Evolutionary conservation across 2,888 invertebrate species (phyloP), one percentile per base, ranked within the genome.

Genomic region (Harpalus rubripes): DNA sequence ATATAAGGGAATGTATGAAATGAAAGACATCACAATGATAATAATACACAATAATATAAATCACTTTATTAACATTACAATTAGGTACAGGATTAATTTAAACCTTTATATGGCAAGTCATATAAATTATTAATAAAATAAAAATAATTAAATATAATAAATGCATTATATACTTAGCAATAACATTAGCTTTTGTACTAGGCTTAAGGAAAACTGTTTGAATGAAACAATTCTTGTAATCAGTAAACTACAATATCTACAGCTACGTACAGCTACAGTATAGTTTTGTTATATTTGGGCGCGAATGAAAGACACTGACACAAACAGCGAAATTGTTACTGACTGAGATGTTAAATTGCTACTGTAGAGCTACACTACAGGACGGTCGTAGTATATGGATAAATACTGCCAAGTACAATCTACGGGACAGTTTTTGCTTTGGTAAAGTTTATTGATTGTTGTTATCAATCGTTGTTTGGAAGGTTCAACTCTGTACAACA

Each of bases 161-260:
- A 84, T 84, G 84, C 84, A 65, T 84, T 78, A 84, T 78, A 83
- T 76, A 74, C 59, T 74, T 76, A 74, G 83, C 78, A 32, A 84
- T 84, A 84, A 84, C 84, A 84, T 78, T 84, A 84, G 84, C 84
- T 84, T 84, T 84, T 84, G 84, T 84, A 84, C 84, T 84, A 84
- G 84, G 84, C 84, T 84, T 84, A 84, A 84, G 84, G 84, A 84
- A 84, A 84, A 84, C 84, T 84, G 84, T 76, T 10, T 63, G 59
- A 83, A 83, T 63, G 59, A 83, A 83, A 83, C 39, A 61, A 83
- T 15, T 74, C 44, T 74, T 44, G 72, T 74, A 65, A 15, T 74
- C 22, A 22, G 22, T 22, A 22, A 22, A 22, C 72, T 74, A 74
- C 72, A 44, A 32, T 68, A 68, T n/a, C 63, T 32, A 68, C 16